Evolutionary conservation across 2,113 vertebrate species (phyloP), one percentile per base, ranked within the genome.

Genomic region (Sorex araneus): DNA sequence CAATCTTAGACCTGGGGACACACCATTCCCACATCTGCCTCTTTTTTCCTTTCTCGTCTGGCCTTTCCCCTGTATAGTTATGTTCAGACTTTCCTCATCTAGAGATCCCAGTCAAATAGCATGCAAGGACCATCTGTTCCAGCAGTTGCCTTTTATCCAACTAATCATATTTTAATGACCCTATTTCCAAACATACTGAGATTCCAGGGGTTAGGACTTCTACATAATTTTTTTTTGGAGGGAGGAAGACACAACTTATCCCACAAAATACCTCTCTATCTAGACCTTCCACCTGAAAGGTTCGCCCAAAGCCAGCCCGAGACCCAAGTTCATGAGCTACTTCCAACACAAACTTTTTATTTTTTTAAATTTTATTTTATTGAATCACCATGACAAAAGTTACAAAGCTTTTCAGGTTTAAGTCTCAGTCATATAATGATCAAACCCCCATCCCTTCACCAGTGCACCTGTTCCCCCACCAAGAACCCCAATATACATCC

Each of bases 121-220:
- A 84, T 54, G 21, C 67, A 71, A 15, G 28, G 32, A 19, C 34
- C 16, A 16, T 0, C 0, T 11, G 66, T 69, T 57, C 23, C 25
- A 71, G 32, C 21, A 79, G 3, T 69, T 64, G 60, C 28, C 34
- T 40, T 75, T 90, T 75, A 81, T 81, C 74, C 34, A 82, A 84
- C 64, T 90, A 19, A 89, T 70, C 63, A 75, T 6, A 15, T n/a
- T 87, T 86, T 43, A 79, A 70, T 57, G 45, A 84, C 6, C 19
- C 2, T 66, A 11, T 89, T 66, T 91, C 57, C 69, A 77, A 76
- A 88, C 7, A 23, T 71, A 75, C 18, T 63, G 27, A 77, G 47
- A 86, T 71, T 43, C 10, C 10, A 71, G 28, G 34, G 69, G 21
- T 81, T 40, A 47, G 18, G 16, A 79, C 30, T 60, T 81, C 12